Base-by-base conservation (phyloP, 2,797 vertebrate species). In the Vultur gryphus region DNA sequence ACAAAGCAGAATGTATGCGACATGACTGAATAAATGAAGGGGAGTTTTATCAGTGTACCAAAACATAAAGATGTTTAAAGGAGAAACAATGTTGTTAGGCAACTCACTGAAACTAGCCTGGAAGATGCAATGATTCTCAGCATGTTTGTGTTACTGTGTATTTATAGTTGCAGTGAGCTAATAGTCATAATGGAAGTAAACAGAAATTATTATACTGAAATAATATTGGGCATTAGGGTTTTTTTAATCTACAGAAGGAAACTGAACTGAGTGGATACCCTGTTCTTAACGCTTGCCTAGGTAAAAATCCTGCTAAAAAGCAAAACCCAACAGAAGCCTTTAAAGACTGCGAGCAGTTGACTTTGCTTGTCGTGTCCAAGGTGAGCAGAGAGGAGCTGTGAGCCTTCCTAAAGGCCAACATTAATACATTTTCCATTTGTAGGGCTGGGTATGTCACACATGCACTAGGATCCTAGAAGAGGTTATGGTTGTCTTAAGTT, bases 401-500 rank as follows among this genome's bases (percentile, higher is more conserved):
- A 37, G 39, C 66, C 61, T 14, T 61, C 5, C 76, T 16, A 4
- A n/a, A 33, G 11, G 11, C 26, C 39, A 7, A 1, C 1, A 3
- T 3, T 28, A 7, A 3, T 8, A 2, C 1, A 0, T 16, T 15
- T 6, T 16, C 54, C 6, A 0, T 20, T 51, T 7, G 13, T 4
- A 13, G 39, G 58, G 39, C 8, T 51, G 51, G 20, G 11, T 13
- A 23, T 18, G 3, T 17, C 23, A 6, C 44, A 21, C 26, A 3
- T 7, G 35, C n/a, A 4, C 41, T 11, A 7, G 13, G 28, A 16
- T 49, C 31, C 57, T 14, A 8, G 26, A 21, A 25, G 39, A 52
- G 16, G 48, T 54, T 28, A 11, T 29, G 19, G n/a, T 25, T 54
- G 29, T 18, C 69, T 39, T 37, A 16, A 10, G 33, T 43, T 85